These are phyloP conservation scores for Drosophila melanica DNA, from an alignment of 1,140 invertebrate genomes.

Conservation along the genomic window DNA sequence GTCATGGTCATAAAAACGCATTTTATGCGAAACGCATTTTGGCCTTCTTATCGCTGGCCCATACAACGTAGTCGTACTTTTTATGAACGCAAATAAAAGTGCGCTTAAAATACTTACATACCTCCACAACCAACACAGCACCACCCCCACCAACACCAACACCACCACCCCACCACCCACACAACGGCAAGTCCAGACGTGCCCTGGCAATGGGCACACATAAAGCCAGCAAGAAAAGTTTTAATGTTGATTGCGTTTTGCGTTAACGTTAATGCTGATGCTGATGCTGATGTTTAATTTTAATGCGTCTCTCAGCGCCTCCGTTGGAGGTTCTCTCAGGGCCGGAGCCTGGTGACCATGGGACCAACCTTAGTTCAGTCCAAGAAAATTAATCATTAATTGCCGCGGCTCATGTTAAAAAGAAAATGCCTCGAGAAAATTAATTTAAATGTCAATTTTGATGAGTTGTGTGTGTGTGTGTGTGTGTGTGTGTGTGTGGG, in stretches of 20 bases:
- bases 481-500: background rate
- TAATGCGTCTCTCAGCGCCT: slow-evolving; percentile 55
- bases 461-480: slow-evolving; percentile 36
- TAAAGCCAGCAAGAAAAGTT: slow-evolving; percentile 61
- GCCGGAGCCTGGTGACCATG: background rate
- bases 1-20: slow-evolving; percentile 80
- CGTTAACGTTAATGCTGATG: slow-evolving; percentile 52
- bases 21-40: slow-evolving; percentile 81
- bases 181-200: background rate
- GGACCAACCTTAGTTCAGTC: slow-evolving; percentile 5
- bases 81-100: slow-evolving; percentile 80
- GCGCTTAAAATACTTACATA: slow-evolving; percentile 55
- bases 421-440: slow-evolving; percentile 57
- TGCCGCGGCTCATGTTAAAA: slow-evolving; percentile 49
- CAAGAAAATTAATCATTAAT: slow-evolving; percentile 74
- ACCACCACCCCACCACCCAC: background rate
- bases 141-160: background rate
- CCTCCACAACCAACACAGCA: background rate
- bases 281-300: slow-evolving; percentile 66
- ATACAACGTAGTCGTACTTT: slow-evolving; percentile 61
- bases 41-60: slow-evolving; percentile 60
- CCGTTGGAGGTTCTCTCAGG: slow-evolving; percentile 34
- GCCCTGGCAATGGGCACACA: slow-evolving; percentile 5
- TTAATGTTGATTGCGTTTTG: slow-evolving; percentile 81
- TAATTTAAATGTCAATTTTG: slow-evolving; percentile 75